Evolutionary conservation across 64 coral and sea anemone genomes (phyloP), one percentile per base, ranked within the genome.

Genomic region (Dendrophyllia cribrosa): DNA sequence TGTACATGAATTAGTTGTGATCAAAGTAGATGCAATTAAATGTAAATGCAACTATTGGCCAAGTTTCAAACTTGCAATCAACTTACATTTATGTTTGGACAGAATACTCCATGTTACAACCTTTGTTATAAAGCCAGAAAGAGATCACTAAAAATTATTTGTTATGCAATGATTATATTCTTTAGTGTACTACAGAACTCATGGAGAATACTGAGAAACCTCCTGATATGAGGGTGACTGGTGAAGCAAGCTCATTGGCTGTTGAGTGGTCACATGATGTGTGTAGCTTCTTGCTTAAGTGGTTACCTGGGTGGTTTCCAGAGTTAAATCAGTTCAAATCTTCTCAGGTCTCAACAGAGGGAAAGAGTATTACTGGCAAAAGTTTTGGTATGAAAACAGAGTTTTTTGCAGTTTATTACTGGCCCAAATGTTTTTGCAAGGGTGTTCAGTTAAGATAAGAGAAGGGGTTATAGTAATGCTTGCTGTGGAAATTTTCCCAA

Each of bases 241-340:
- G 52, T 3, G 92, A 97, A 26, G 95, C 92, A 7, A 91, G 75
- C 45, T 91, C 85, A 44, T 60, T 97, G 53, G 46, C 50, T 20
- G 26, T 97, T 34, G 92, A 97, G 56, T 97, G 95, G 95, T 97
- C 95, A 69, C 92, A 94, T 91, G 77, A 97, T 69, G 88, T 97
- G 7, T 97, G 82, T 52, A 86, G 8, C 74, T 82, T 85, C 14
- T 45, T 97, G 56, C n/a, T 94, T 0, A 55, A 86, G 16, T 84
- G 80, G 80, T 84, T 84, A 1, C 45, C 72, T 51, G 45, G 4
- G 3, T 56, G 53, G 53, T 34, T 34, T 34, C 34, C 34, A 34
- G 47, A 48, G 16, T 46, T 50, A 14, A 75, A 20, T 48, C 13
- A 15, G 8, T 68, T 84, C 1, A 66, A 50, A 68, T 48, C 62